phyloP scores from a whole-genome alignment of 2,888 invertebrate genomes.

The Calephelis perditalis region DNA sequence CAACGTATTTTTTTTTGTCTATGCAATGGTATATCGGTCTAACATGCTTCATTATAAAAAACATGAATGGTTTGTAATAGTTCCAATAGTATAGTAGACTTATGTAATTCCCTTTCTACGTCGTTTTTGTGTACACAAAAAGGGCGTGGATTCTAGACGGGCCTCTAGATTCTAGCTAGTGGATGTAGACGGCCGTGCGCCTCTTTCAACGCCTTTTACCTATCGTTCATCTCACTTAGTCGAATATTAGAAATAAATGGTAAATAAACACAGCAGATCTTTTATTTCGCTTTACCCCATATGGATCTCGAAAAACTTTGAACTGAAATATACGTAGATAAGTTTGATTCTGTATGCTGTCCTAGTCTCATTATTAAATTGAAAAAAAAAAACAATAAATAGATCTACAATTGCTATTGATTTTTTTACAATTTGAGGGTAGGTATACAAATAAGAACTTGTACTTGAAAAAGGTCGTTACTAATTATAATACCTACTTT shows the following conservation, averaged over 20 bases:
- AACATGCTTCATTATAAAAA: slow-evolving; percentile 25
- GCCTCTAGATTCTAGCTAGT: slow-evolving; percentile 31
- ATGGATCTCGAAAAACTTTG: slow-evolving; percentile 31
- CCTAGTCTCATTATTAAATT: background rate
- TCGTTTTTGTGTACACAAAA: slow-evolving; percentile 21
- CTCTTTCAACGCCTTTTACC: slow-evolving; percentile 59
- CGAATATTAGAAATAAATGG: slow-evolving; percentile 70
- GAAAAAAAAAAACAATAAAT: too few relatives aligned
- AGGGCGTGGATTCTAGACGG: slow-evolving; percentile 26
- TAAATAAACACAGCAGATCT: slow-evolving; percentile 71
- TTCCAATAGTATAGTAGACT: slow-evolving; percentile 16
- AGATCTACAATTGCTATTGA: too few relatives aligned
- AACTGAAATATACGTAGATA: slow-evolving; percentile 11
- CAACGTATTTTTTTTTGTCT: slow-evolving; percentile 26
- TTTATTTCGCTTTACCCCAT: slow-evolving; percentile 71
- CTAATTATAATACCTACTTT: too few relatives aligned
- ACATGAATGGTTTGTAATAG: slow-evolving; percentile 20
- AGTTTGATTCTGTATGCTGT: slow-evolving; percentile 29
- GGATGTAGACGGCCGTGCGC: slow-evolving; percentile 64
- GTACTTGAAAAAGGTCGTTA: too few relatives aligned
- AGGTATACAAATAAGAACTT: too few relatives aligned
- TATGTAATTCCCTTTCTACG: slow-evolving; percentile 15
- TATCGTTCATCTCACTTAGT: slow-evolving; percentile 75
- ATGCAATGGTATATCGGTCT: slow-evolving; percentile 44
- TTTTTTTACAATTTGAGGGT: too few relatives aligned